Base-by-base conservation (phyloP, 64 coral and sea anemone species). In the Stichodactyla helianthus region DNA sequence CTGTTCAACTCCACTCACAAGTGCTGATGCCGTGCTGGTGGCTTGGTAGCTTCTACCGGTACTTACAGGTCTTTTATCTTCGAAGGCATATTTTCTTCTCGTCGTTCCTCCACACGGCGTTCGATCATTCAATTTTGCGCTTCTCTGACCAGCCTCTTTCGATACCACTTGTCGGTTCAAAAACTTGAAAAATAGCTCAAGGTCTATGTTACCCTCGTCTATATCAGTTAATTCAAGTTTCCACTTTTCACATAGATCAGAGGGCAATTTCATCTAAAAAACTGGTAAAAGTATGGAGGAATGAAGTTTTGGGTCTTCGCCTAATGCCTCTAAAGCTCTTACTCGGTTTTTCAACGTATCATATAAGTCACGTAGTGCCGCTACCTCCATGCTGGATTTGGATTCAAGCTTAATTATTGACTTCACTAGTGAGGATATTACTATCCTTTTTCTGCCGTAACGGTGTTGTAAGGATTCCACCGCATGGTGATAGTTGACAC, bases 341-440 rank as follows among this genome's bases (percentile, higher is more conserved):
- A 70, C 55, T 14, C 88, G 23, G 25, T 79, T 87, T 53, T 78
- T 77, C 20, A 87, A 53, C 6, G 88, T 83, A 18, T 83, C 79
- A 67, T 89, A 50, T 7, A 89, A 79, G 8, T 89, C 88, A 54
- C 88, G 78, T 17, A 89, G 18, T 25, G 89, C 52, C 60, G 20
- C 5, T 76, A 17, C 67, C 12, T 13, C 25, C 51, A 23, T 17
- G 9, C 57, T 51, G 27, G 71, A 58, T 70, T 50, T 85, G 16
- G 82, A 9, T 23, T 90, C 54, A 17, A 91, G 54, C 31, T 86
- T 26, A 51, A 91, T 59, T 19, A 91, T 59, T 55, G 89, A 91
- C 70, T 91, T 86, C 8, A 86, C 59, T 28, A 86, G 82, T 77
- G 89, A 89, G 17, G 88, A 87, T 77, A 89, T 89, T 31, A 89